A percentile compares a stretch with the other conserved stretches of the same genome.
Conservation (phyloP, 2,888 invertebrate genomes). For the Dastarcus helophoroides region DNA sequence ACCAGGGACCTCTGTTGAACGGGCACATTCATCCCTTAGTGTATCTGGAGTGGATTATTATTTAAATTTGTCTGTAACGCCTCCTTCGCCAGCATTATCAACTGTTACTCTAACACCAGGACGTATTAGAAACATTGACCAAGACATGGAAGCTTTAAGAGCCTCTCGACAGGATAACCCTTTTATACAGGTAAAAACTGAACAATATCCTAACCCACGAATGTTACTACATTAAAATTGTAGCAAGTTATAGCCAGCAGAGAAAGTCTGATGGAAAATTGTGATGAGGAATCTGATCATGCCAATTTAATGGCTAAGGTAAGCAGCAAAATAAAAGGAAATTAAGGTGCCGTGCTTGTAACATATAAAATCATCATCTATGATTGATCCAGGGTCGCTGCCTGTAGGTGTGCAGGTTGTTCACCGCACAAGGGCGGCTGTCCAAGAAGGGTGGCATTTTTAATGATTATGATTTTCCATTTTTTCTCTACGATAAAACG, state of each 20-base stretch:
- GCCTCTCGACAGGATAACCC: slow-evolving; percentile 77
- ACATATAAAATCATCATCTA: no score
- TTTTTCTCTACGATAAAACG: no score
- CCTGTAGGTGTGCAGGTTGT: no score
- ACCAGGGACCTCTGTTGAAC: slow-evolving; percentile 23
- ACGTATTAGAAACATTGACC: slow-evolving; percentile 64
- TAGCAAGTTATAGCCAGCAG: slow-evolving; percentile 69
- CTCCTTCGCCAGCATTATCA: slow-evolving; percentile 47
- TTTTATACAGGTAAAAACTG: slow-evolving; percentile 53
- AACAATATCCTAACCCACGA: slow-evolving; percentile 5
- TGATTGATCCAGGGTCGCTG: no score
- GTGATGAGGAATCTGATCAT: slow-evolving; percentile 66
- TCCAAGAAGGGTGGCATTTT: no score
- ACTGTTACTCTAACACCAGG: slow-evolving; percentile 62
- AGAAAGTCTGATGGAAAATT: slow-evolving; percentile 63
- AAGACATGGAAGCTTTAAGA: slow-evolving; percentile 74
- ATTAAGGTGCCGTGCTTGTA: no score
- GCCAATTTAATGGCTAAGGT: slow-evolving; percentile 70
- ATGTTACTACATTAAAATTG: slow-evolving; percentile 24
- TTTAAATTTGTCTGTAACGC: slow-evolving; percentile 30
- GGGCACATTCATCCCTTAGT: slow-evolving; percentile 34
- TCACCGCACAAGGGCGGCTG: no score
- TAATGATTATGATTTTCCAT: no score
- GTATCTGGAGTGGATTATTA: slow-evolving; percentile 35
- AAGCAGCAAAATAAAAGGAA: no score